Percentiles rank a stretch among this genome's conserved stretches.
Evolutionary conservation across 2,888 invertebrate genomes (phyloP).

Genomic region (Megalurothrips usitatus): DNA sequence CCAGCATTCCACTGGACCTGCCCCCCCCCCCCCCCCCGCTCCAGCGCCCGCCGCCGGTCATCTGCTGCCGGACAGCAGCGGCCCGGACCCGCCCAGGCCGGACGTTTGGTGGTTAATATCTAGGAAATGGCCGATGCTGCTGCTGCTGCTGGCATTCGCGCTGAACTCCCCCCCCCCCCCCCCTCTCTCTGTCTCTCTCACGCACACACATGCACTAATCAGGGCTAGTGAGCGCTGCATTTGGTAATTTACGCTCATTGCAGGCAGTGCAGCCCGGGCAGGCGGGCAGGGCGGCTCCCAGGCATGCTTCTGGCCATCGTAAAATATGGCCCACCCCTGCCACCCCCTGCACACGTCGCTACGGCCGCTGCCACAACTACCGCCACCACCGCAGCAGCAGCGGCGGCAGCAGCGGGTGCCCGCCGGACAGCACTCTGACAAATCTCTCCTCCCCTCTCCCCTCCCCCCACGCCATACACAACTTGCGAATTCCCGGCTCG

Average conservation of each 20-base stretch:
- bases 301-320: constrained; percentile 24
- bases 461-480: background rate
- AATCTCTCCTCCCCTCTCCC: background rate
- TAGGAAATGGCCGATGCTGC: background rate
- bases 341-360: background rate
- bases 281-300: background rate
- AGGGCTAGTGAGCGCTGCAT: constrained; percentile 16
- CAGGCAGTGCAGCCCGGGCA: background rate
- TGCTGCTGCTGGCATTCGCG: background rate
- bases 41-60: too few relatives aligned
- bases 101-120: background rate
- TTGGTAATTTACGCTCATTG: constrained; percentile 24
- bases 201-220: background rate
- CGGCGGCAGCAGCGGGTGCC: too few relatives aligned
- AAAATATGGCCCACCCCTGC: constrained; percentile 5
- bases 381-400: background rate
- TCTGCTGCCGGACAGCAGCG: too few relatives aligned
- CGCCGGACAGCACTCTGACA: background rate
- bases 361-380: background rate
- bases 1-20: too few relatives aligned
- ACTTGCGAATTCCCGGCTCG: background rate
- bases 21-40: too few relatives aligned
- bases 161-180: too few relatives aligned
- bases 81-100: too few relatives aligned
- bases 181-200: too few relatives aligned